A percentile compares a stretch with the other conserved stretches of the same genome.
Evolutionary conservation across 2,888 invertebrate species (phyloP).

Genomic region (Andrena flavipes): DNA sequence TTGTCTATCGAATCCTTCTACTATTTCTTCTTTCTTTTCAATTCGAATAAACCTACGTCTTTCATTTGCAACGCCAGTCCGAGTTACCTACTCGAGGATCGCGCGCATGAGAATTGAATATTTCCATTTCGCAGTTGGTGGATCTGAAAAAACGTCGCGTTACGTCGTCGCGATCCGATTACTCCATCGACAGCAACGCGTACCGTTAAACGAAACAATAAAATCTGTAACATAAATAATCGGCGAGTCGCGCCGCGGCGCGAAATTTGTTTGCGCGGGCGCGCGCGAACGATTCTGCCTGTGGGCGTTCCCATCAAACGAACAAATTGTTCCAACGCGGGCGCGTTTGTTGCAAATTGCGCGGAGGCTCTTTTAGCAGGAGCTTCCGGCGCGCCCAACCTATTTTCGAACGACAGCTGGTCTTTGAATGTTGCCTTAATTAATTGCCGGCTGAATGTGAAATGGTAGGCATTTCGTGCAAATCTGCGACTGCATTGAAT

Average conservation of each 20-base stretch:
- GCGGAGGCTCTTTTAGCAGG: constrained; percentile 30
- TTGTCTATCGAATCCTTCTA: too few species aligned
- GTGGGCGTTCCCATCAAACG: constrained; percentile 48
- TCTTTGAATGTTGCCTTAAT: constrained; percentile 60
- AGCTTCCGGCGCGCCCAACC: constrained; percentile 27
- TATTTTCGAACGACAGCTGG: constrained; percentile 53
- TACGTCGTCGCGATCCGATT: constrained; percentile 48
- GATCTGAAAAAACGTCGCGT: constrained; percentile 43
- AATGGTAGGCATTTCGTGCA: constrained; percentile 51
- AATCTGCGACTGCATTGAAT: constrained; percentile 51
- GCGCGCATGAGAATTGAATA: not conserved
- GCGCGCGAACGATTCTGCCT: constrained; percentile 29
- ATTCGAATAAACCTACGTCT: not conserved
- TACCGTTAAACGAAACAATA: constrained; percentile 68
- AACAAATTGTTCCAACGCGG: constrained; percentile 63
- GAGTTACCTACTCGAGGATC: not conserved
- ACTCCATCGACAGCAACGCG: constrained; percentile 36
- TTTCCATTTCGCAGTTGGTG: constrained; percentile 13
- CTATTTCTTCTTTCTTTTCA: too few species aligned
- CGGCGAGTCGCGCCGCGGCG: constrained; percentile 56
- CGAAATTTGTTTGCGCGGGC: constrained; percentile 61
- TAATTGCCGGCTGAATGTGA: constrained; percentile 50
- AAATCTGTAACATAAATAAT: constrained; percentile 69
- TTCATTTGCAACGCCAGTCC: not conserved
- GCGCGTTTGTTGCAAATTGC: constrained; percentile 55